Percentiles rank a stretch among this genome's conserved stretches.
These are phyloP conservation scores for Metaphire vulgaris DNA, from an alignment of 1,140 invertebrate genomes.

Conservation along the genomic window DNA sequence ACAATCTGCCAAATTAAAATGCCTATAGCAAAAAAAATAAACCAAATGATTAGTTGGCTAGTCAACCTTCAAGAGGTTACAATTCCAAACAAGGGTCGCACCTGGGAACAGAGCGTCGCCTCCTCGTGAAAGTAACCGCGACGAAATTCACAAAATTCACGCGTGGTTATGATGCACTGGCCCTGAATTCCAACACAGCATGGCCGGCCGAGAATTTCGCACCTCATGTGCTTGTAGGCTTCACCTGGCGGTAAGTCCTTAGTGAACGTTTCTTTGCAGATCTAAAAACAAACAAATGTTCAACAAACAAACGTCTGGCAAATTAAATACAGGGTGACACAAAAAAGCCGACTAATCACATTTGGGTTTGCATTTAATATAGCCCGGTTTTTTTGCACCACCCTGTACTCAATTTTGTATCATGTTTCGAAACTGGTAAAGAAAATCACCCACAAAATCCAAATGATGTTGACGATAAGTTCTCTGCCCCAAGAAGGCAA, in stretches of 20 bases:
- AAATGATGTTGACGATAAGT: too few relatives aligned
- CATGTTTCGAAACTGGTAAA: background rate
- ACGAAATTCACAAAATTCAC: conserved; percentile 96
- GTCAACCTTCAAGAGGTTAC: background rate
- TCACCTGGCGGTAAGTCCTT: background rate
- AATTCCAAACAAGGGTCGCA: conserved; percentile 45
- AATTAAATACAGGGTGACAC: too few relatives aligned
- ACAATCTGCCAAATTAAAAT: background rate
- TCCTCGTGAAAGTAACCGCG: conserved; percentile 95
- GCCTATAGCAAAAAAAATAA: background rate
- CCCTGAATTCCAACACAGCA: conserved; percentile 91
- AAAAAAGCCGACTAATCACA: background rate
- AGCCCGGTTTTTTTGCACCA: background rate
- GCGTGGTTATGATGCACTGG: conserved; percentile 92
- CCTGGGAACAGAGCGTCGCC: conserved; percentile 94
- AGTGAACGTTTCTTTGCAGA: conserved; percentile 30
- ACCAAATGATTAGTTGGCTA: background rate
- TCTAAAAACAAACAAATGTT: too few relatives aligned
- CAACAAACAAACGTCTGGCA: too few relatives aligned
- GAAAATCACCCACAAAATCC: too few relatives aligned
- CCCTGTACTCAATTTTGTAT: background rate
- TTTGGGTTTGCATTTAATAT: background rate
- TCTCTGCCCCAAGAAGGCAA: too few relatives aligned
- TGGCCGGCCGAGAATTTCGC: conserved; percentile 90
- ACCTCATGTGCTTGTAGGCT: conserved; percentile 73